Percentiles rank a stretch among this genome's conserved stretches.
Conservation (phyloP, 2,888 invertebrate genomes). For the Drosophila conformis region DNA sequence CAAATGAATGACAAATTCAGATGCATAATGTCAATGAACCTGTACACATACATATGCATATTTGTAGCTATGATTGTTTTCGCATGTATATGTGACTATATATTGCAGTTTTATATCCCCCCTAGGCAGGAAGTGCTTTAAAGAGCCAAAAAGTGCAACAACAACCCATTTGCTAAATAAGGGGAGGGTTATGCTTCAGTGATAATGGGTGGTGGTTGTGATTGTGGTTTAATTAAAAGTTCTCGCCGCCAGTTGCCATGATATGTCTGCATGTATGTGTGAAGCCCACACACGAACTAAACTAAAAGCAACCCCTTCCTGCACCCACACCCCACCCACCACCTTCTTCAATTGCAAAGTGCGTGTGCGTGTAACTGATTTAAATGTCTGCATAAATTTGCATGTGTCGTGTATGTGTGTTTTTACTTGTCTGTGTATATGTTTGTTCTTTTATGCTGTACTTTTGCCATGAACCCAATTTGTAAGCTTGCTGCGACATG, state of each 20-base stretch:
- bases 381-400: conserved; percentile 29
- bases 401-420: conserved; percentile 30
- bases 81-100: conserved; percentile 2
- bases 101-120: conserved; percentile 5
- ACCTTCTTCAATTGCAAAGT: conserved; percentile 40
- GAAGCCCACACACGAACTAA: conserved; percentile 32
- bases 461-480: conserved; percentile 69
- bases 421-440: neutral
- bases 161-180: conserved; percentile 28
- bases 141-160: conserved; percentile 47
- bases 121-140: conserved; percentile 37
- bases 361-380: conserved; percentile 53
- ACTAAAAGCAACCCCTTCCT: conserved; percentile 35
- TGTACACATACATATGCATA: conserved; percentile 18
- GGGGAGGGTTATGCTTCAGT: conserved; percentile 31
- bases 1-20: conserved; percentile 38
- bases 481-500: conserved; percentile 52
- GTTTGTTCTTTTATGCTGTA: conserved; percentile 45
- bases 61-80: neutral
- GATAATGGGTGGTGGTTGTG: conserved; percentile 49
- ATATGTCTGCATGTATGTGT: conserved; percentile 13
- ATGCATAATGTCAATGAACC: conserved; percentile 59
- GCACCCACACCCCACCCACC: neutral
- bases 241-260: conserved; percentile 45
- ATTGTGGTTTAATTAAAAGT: conserved; percentile 69